Base-by-base conservation (phyloP, 2,797 vertebrate genomes). In the Crax fasciolata region DNA sequence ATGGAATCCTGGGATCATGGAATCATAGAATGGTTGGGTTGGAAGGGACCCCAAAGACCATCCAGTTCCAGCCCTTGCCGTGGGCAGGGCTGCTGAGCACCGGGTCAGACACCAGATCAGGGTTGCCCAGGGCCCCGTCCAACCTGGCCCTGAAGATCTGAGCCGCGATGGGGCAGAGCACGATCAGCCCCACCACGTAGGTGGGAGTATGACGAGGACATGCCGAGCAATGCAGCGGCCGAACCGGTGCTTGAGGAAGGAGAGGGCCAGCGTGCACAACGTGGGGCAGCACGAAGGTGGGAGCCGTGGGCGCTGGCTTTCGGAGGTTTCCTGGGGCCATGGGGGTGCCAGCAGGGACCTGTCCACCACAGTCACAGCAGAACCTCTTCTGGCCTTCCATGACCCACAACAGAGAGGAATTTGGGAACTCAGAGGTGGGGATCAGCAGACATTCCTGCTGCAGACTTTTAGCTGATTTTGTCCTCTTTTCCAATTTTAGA, bases 241-340 rank as follows among this genome's bases (percentile, higher is more conserved):
- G 48, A 97, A 97, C 11, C 55, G 57, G 54, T 97, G 96, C 1
- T 63, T 94, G 62, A 86, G 97, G 20, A 95, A 98, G 77, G 90
- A 94, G 52, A 95, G 80, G 6, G 96, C 92, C 4, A 91, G 80
- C 2, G 44, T 92, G 38, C 97, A 97, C 65, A 97, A 98, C 81
- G 87, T 93, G 95, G 79, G 7, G 97, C 97, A 48, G 96, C 74
- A 4, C 96, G 94, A 44, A 96, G 30, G 58, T 97, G 97, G 35
- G 96, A 88, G 19, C 91, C 49, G 6, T 96, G 97, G 11, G 24
- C 1, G 61, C 55, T 14, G 59, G 14, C 3, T 4, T 55, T 18
- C 65, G 2, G 1, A 5, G 44, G 28, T 5, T 10, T 27, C 46
- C 49, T 83, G 8, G 46, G n/a, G 38, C 46, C 8, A 1, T 3